phyloP scores from a whole-genome alignment of 2,888 invertebrate genomes.

The Eumerus sabulonum region DNA sequence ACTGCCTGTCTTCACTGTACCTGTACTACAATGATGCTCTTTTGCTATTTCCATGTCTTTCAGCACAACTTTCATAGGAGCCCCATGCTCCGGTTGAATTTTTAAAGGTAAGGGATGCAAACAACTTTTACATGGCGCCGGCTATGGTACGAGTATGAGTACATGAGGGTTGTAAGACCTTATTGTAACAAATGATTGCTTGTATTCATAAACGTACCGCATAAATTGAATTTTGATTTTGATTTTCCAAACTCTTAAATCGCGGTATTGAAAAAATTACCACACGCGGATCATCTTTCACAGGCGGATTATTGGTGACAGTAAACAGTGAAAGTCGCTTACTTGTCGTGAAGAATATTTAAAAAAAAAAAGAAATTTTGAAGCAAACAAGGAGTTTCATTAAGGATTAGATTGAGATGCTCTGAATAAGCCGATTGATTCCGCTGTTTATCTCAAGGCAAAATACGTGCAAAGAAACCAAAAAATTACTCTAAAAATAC shows the following conservation, averaged over 20 bases:
- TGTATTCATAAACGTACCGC: slow-evolving; percentile 55
- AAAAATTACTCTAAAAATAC: slow-evolving; percentile 10
- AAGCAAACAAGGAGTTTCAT: slow-evolving; percentile 28
- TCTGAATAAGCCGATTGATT: slow-evolving; percentile 62
- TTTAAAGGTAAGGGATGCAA: slow-evolving; percentile 37
- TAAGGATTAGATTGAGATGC: slow-evolving; percentile 35
- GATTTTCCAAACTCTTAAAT: slow-evolving; percentile 21
- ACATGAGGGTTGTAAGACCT: slow-evolving; percentile 10
- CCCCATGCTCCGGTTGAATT: slow-evolving; percentile 45
- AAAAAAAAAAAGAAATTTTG: slow-evolving; percentile 13
- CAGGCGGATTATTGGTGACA: slow-evolving; percentile 49
- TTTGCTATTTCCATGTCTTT: slow-evolving; percentile 23
- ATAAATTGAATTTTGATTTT: slow-evolving; percentile 58
- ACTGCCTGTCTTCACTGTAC: slow-evolving; percentile 11
- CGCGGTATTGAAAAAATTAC: slow-evolving; percentile 45
- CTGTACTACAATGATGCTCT: slow-evolving; percentile 53
- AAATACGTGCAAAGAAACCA: slow-evolving; percentile 51
- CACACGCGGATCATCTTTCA: slow-evolving; percentile 20
- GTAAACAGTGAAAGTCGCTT: slow-evolving; percentile 27
- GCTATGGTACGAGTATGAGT: background rate
- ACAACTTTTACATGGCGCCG: slow-evolving; percentile 3
- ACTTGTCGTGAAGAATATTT: no score
- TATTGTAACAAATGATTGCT: slow-evolving; percentile 60
- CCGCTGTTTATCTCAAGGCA: slow-evolving; percentile 4
- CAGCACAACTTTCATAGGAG: background rate